phyloP scores from a whole-genome alignment of 2,113 vertebrate genomes.

The Butorides virescens region DNA sequence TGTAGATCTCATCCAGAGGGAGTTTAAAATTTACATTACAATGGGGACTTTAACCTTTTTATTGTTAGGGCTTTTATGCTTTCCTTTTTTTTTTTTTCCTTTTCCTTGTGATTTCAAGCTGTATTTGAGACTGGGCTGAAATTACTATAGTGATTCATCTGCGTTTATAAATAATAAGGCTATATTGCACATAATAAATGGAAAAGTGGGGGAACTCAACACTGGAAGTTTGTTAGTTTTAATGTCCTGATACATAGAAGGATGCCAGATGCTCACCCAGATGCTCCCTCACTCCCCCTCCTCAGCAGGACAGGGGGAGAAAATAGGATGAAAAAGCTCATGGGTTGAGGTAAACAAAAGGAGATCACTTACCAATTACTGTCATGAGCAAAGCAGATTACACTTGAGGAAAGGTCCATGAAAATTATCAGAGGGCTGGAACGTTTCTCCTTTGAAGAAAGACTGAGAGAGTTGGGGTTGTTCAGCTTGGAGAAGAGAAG shows the following conservation, averaged over 20 bases:
- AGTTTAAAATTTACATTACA: conserved; percentile 48
- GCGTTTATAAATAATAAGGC: not conserved
- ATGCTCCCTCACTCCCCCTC: not conserved
- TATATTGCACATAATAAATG: not conserved
- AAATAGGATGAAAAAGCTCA: not conserved
- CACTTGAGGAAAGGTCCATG: not conserved
- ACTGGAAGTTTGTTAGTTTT: not conserved
- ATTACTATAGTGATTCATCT: not conserved
- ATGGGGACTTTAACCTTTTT: not conserved
- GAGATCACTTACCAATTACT: not conserved
- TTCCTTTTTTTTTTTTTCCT: not conserved
- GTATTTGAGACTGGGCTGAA: not conserved
- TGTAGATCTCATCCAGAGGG: not conserved
- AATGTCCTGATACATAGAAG: not conserved
- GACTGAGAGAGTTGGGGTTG: not conserved
- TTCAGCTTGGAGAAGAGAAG: not conserved
- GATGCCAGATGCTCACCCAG: not conserved
- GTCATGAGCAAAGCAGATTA: not conserved
- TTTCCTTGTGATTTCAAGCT: not conserved
- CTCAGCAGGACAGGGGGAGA: not conserved
- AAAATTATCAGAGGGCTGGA: not conserved
- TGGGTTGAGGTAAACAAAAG: not conserved
- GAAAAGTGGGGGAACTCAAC: not conserved
- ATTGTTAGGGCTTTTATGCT: fast-evolving
- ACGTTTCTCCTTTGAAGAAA: not conserved